Evolutionary conservation across 2,888 invertebrate species (phyloP), one percentile per base, ranked within the genome.

Genomic region (Mayetiola destructor): DNA sequence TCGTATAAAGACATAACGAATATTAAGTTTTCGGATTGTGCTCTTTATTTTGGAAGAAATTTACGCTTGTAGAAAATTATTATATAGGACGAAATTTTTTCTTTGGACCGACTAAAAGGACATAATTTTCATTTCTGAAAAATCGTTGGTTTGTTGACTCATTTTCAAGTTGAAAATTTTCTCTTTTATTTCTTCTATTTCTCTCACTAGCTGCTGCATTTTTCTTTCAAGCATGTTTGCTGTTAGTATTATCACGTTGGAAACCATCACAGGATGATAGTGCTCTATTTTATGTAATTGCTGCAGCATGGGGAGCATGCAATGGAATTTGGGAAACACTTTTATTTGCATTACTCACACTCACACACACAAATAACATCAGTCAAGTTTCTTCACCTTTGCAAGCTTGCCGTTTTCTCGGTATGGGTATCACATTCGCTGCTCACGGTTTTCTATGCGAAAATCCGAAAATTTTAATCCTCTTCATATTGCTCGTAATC

Each of bases 301-400:
- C 87, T 2, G 87, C 88, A 0, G 85, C 87, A 0, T 89, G 88
- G 88, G 88, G 88, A 16, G 88, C 88, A 2, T 88, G 88, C 69
- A 87, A 88, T 57, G 85, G 86, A 20, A 82, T 88, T 62, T 89
- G 88, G 88, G 88, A 89, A 66, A 85, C 86, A 3, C 68, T 79
- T 21, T 68, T 76, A 56, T 74, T 72, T 52, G 69, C 72, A n/a
- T 61, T 72, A 58, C 66, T 72, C 40, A 72, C 72, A 3, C 64
- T 70, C 6, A 73, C 70, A 57, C 73, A 72, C 57, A 64, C 68
- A 62, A 68, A 68, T 64, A 74, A 69, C 63, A 70, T 71, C n/a
- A 63, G 64, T 4, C 68, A 70, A 57, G 67, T 69, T 3, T 61
- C 66, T 72, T 80, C 68, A 2, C 68, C 76, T 0, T 66, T 78